Evolutionary conservation across 1,140 invertebrate species (phyloP).

Genomic region (Dendroctonus ponderosae): DNA sequence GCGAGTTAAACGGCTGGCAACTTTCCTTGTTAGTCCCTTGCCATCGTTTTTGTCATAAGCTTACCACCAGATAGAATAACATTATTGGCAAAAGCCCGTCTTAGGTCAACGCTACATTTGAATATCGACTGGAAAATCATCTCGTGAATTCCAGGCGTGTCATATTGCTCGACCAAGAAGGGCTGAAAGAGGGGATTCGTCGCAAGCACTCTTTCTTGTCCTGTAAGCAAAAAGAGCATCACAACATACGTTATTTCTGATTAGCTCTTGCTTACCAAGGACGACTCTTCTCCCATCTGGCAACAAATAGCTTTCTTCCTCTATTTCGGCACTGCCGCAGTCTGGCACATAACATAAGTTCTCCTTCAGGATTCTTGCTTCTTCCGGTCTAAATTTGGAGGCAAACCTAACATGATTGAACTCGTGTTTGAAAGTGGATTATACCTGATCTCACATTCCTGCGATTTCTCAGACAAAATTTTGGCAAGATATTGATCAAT

Average conservation of each 20-base stretch:
- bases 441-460: constrained; percentile 3
- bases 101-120: constrained; percentile 28
- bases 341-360: constrained; percentile 30
- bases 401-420: not conserved
- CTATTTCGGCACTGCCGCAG: not conserved
- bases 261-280: constrained; percentile 14
- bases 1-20: not conserved
- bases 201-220: constrained; percentile 14
- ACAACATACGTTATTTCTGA: not conserved
- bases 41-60: not conserved
- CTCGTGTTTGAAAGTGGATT: not conserved
- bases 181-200: constrained; percentile 22
- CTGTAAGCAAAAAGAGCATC: constrained; percentile 2
- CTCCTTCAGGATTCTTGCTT: constrained; percentile 31
- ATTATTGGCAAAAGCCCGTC: constrained; percentile 27
- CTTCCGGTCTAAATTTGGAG: constrained; percentile 15
- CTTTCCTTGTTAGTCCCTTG: no score
- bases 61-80: constrained; percentile 34
- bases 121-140: constrained; percentile 30
- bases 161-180: constrained; percentile 28
- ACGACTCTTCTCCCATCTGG: constrained; percentile 24
- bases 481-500: constrained; percentile 26
- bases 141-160: constrained; percentile 28
- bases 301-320: constrained; percentile 24
- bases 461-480: constrained; percentile 9